phyloP scores from a whole-genome alignment of 1,140 invertebrate species.

The Epicauta chinensis region DNA sequence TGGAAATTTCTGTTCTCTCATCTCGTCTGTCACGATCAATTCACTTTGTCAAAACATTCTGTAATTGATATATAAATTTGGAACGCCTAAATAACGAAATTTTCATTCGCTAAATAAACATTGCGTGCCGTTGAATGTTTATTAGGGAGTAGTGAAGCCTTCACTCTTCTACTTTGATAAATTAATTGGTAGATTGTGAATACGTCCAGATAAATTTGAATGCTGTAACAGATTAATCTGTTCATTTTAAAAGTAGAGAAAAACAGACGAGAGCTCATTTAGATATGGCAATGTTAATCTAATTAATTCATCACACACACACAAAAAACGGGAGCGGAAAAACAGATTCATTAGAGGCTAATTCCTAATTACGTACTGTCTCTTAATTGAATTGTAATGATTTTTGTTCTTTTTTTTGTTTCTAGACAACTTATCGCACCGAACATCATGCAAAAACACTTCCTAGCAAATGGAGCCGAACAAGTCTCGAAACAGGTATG shows the following conservation, averaged over 20 bases:
- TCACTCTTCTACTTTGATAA: conserved; percentile 9
- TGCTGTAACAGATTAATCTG: conserved; percentile 19
- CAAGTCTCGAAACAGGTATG: conserved; percentile 62
- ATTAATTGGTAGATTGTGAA: conserved; percentile 18
- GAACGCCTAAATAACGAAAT: no score
- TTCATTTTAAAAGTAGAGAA: conserved; percentile 11
- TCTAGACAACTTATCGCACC: conserved; percentile 74
- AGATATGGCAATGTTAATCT: no score
- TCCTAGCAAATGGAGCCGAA: conserved; percentile 62
- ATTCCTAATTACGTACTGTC: no score
- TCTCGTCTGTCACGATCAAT: no score
- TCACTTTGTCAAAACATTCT: no score
- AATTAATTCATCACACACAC: no score
- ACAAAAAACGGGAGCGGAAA: no score
- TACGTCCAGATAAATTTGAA: conserved; percentile 17
- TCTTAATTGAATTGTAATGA: background rate
- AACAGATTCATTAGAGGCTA: no score
- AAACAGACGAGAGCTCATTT: background rate
- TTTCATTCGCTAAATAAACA: no score
- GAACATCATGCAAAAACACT: conserved; percentile 76
- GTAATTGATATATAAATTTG: no score
- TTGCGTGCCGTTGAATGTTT: no score
- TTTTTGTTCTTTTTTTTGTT: conserved; percentile 29
- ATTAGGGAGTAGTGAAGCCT: background rate
- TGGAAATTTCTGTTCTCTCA: no score